Percentiles rank a stretch among this genome's conserved stretches.
Conservation (phyloP, 1,140 invertebrate genomes). For the Oscheius sp. region DNA sequence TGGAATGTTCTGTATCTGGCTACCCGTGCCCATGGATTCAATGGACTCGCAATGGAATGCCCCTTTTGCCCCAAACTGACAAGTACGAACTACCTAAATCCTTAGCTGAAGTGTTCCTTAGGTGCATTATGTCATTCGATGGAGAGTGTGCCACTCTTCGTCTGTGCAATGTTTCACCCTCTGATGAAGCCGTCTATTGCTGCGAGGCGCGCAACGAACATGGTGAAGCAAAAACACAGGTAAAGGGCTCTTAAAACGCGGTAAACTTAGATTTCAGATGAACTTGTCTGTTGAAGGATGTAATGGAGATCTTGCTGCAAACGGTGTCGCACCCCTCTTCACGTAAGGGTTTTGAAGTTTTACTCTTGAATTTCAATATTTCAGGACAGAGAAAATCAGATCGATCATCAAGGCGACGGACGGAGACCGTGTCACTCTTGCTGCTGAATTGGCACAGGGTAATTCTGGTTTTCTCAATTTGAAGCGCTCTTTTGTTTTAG, state of each 20-base stretch:
- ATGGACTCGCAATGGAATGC: constrained; percentile 49
- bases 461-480: neutral
- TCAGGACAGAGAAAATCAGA: constrained; percentile 31
- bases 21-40: constrained; percentile 47
- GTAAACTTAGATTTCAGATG: constrained; percentile 42
- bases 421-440: constrained; percentile 35
- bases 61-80: constrained; percentile 32
- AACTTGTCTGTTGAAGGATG: constrained; percentile 43
- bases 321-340: constrained; percentile 39
- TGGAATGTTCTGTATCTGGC: constrained; percentile 53
- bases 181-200: constrained; percentile 89
- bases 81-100: neutral
- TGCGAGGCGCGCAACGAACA: constrained; percentile 83
- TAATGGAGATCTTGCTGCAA: constrained; percentile 21
- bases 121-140: constrained; percentile 50
- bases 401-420: constrained; percentile 25
- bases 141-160: constrained; percentile 68
- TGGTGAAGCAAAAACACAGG: constrained; percentile 19
- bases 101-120: neutral
- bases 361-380: neutral
- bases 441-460: constrained; percentile 51
- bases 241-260: neutral
- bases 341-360: neutral
- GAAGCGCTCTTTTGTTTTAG: constrained; percentile 16
- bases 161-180: constrained; percentile 78